These are phyloP conservation scores for Barnardius zonarius DNA, from an alignment of 2,113 vertebrate genomes.

Conservation along the genomic window DNA sequence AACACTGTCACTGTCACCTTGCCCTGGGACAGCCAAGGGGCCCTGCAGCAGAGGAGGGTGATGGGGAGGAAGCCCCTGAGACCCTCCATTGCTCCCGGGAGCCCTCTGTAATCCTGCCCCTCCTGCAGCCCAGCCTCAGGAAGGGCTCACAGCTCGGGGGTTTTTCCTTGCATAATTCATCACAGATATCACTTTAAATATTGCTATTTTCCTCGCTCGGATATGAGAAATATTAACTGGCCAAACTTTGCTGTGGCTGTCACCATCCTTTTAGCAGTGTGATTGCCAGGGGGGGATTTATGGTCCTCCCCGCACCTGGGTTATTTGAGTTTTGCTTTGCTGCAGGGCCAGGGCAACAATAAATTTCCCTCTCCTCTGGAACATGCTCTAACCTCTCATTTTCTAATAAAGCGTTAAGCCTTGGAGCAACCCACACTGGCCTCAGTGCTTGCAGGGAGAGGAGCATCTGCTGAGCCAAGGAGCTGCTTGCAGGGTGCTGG, in stretches of 20 bases:
- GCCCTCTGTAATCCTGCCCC: background rate
- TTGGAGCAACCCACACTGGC: background rate
- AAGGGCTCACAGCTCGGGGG: background rate
- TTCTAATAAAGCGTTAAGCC: slow-evolving; percentile 49
- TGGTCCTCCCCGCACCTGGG: background rate
- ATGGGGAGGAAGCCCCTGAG: background rate
- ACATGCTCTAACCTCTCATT: slow-evolving; percentile 53
- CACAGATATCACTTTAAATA: slow-evolving; percentile 15
- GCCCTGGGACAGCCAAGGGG: background rate
- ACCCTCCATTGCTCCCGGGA: background rate
- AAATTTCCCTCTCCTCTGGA: slow-evolving; percentile 46
- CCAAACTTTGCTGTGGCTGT: slow-evolving; percentile 35
- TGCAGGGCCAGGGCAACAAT: slow-evolving; percentile 33
- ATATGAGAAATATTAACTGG: slow-evolving; percentile 59
- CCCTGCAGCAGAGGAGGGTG: background rate
- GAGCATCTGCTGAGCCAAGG: background rate
- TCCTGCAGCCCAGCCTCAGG: fast-evolving
- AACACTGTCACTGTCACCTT: too few relatives aligned
- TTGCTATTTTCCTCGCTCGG: slow-evolving; percentile 31
- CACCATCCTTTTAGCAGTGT: slow-evolving; percentile 11
- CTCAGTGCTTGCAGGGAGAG: background rate
- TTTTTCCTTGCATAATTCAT: background rate
- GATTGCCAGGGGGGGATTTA: slow-evolving; percentile 38
- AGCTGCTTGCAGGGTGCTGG: fast-evolving
- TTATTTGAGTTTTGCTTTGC: slow-evolving; percentile 36